Percentiles rank a stretch among this genome's conserved stretches.
These are phyloP conservation scores for Phoenicopterus ruber DNA, from an alignment of 2,113 vertebrate species.

Conservation along the genomic window DNA sequence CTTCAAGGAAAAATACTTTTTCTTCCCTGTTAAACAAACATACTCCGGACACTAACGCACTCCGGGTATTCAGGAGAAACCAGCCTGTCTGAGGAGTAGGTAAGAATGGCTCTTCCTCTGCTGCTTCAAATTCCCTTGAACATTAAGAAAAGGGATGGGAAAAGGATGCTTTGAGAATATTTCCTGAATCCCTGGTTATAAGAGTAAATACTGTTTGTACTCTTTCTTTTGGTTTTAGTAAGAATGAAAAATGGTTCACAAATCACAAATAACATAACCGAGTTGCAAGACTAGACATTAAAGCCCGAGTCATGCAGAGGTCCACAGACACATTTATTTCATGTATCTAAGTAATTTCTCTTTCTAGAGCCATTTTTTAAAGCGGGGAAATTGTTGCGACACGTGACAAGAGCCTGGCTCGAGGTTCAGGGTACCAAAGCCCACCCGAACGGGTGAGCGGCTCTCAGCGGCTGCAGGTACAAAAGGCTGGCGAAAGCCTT, in stretches of 20 bases:
- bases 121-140: not conserved
- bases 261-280: rapidly evolving
- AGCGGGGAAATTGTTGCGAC: too few species aligned
- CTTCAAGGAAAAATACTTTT: not conserved
- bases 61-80: not conserved
- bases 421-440: not conserved
- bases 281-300: not conserved
- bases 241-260: not conserved
- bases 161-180: not conserved
- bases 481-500: rapidly evolving
- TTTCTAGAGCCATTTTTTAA: not conserved
- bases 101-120: not conserved
- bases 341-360: not conserved
- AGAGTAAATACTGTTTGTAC: rapidly evolving
- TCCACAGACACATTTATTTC: not conserved
- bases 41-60: not conserved
- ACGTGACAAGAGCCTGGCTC: rapidly evolving
- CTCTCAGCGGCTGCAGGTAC: too few species aligned
- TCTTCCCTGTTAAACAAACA: not conserved
- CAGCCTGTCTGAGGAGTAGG: not conserved
- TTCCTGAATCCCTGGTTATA: not conserved
- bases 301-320: not conserved
- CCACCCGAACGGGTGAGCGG: not conserved
- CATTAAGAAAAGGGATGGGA: not conserved
- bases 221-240: not conserved